phyloP scores from a whole-genome alignment of 1,140 invertebrate genomes.

The Eulimnadia texana region DNA sequence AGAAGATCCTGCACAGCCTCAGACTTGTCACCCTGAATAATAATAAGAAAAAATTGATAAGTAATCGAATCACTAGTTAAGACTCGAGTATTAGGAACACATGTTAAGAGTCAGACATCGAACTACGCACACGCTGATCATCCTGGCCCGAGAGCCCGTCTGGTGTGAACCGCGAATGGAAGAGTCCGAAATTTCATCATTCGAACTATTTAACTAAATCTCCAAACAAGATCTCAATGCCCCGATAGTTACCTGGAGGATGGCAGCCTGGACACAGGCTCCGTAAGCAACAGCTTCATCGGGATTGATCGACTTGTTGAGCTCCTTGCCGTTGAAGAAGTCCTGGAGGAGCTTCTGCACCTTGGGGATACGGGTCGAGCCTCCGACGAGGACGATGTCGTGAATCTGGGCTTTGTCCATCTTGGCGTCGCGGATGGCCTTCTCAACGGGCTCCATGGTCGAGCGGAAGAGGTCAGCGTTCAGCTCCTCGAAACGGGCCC shows the following conservation, averaged over 20 bases:
- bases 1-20: conserved; percentile 40
- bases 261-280: conserved; percentile 61
- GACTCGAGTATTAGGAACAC: too few species aligned
- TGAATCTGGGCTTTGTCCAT: conserved; percentile 52
- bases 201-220: too few species aligned
- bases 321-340: conserved; percentile 62
- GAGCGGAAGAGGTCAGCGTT: conserved; percentile 35
- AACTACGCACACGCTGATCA: too few species aligned
- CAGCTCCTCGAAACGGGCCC: conserved; percentile 42
- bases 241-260: too few species aligned
- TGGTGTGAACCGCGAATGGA: too few species aligned
- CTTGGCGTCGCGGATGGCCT: conserved; percentile 55
- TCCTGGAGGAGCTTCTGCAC: conserved; percentile 66
- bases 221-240: too few species aligned
- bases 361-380: conserved; percentile 57
- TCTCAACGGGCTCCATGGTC: conserved; percentile 54
- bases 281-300: conserved; percentile 76
- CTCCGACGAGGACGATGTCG: conserved; percentile 64
- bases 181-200: too few species aligned
- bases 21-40: conserved; percentile 37
- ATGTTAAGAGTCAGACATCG: too few species aligned
- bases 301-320: conserved; percentile 67
- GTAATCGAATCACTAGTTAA: too few species aligned
- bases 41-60: too few species aligned
- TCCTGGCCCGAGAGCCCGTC: too few species aligned